Conservation (phyloP, 2,113 vertebrate species). For the Paraplagusia blochii region DNA sequence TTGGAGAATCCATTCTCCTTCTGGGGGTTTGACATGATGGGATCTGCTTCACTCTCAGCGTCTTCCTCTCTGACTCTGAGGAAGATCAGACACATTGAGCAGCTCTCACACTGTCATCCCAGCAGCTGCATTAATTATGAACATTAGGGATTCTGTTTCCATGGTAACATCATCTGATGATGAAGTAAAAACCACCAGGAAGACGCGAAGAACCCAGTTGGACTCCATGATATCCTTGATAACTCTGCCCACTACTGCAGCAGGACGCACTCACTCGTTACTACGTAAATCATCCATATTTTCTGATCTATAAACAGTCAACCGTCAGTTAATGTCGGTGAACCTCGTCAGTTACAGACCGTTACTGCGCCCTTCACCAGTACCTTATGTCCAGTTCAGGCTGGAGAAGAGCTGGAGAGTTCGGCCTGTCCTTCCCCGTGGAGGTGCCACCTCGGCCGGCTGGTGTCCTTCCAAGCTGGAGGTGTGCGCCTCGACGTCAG, state of each 20-base stretch:
- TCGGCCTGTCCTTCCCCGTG: conserved; percentile 49
- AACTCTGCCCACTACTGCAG: neutral
- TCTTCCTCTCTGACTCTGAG: neutral
- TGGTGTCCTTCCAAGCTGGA: conserved; percentile 63
- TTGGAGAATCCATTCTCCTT: conserved; percentile 40
- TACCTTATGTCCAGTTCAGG: neutral
- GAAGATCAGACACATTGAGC: neutral
- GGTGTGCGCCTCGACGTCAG: conserved; percentile 62
- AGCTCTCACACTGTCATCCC: neutral
- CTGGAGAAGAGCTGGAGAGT: neutral
- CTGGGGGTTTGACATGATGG: conserved; percentile 53
- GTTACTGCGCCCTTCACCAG: neutral
- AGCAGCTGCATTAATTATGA: neutral
- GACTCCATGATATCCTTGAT: neutral
- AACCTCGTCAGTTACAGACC: neutral
- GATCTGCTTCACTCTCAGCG: neutral
- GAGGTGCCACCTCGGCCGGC: conserved; percentile 28
- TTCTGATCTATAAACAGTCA: neutral
- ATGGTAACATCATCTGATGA: conserved; percentile 26
- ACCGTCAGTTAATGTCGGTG: too few relatives aligned
- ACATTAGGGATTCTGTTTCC: neutral
- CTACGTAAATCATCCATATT: neutral
- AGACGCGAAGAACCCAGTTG: neutral
- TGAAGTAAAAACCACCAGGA: neutral
- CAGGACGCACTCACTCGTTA: neutral